Conservation (phyloP, 2,888 invertebrate species). For the Tiphia femorata region DNA sequence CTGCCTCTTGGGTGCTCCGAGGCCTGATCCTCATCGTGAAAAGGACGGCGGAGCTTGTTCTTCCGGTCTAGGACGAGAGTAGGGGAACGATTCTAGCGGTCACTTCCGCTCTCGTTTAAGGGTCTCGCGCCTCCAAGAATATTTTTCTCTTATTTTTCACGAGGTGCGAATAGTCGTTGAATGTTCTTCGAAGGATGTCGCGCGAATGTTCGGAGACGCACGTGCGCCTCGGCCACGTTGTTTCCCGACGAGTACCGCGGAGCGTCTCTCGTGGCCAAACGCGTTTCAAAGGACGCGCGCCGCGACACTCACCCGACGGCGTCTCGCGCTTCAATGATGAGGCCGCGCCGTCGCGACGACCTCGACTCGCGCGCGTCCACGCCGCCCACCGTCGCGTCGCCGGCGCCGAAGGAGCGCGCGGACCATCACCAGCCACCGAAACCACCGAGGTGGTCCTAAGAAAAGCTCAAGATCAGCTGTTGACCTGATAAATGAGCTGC, state of each 20-base stretch:
- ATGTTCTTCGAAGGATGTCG: not conserved
- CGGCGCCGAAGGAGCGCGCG: conserved; percentile 25
- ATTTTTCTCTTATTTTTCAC: too few relatives aligned
- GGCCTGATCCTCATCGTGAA: too few relatives aligned
- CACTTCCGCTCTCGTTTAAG: not conserved
- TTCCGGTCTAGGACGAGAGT: too few relatives aligned
- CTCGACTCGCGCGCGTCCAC: conserved; percentile 40
- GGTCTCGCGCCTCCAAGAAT: too few relatives aligned
- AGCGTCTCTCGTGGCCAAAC: conserved; percentile 3
- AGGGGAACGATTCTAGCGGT: not conserved
- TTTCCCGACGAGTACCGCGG: not conserved
- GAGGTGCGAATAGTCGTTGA: not conserved
- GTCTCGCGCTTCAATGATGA: conserved; percentile 63
- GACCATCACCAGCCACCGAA: too few relatives aligned
- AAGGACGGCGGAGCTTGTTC: too few relatives aligned
- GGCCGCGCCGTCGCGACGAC: conserved; percentile 42
- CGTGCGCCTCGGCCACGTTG: conserved; percentile 19
- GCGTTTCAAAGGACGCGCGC: conserved; percentile 35
- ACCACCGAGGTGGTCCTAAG: too few relatives aligned
- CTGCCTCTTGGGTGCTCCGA: too few relatives aligned
- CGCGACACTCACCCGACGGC: conserved; percentile 57
- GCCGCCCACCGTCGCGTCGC: conserved; percentile 29
- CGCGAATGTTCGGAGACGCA: not conserved
- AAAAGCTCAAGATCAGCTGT: too few relatives aligned
- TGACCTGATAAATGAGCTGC: too few relatives aligned